A percentile compares a stretch with the other conserved stretches of the same genome.
Conservation (phyloP, 2,113 vertebrate species). For the Dicaeum eximium region DNA sequence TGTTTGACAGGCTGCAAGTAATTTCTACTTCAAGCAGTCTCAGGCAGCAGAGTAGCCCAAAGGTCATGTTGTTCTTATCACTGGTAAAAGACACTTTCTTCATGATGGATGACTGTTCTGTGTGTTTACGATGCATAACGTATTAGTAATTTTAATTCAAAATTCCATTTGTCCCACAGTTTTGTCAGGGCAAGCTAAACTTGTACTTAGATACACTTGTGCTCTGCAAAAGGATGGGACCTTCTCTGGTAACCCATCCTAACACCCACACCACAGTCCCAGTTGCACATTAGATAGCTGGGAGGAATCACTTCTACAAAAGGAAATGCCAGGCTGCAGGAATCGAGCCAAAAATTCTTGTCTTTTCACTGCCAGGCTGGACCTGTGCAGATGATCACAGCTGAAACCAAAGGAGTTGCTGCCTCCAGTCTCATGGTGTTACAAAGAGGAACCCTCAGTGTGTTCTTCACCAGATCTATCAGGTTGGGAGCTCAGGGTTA, state of each 20-base stretch:
- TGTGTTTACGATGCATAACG: background rate
- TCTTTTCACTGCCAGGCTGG: background rate
- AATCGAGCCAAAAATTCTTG: background rate
- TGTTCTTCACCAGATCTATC: background rate
- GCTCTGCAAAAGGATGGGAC: background rate
- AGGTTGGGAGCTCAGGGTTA: background rate
- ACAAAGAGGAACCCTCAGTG: background rate
- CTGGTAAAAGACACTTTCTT: background rate
- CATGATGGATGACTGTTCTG: background rate
- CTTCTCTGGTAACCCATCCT: background rate
- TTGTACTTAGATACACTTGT: background rate
- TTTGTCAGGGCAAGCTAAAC: background rate
- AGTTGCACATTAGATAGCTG: background rate
- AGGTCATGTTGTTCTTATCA: constrained; percentile 8
- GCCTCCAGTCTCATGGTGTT: background rate
- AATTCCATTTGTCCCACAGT: background rate
- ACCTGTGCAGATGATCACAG: background rate
- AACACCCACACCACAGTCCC: background rate
- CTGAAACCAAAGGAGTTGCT: background rate
- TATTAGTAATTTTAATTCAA: background rate
- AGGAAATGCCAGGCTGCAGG: background rate
- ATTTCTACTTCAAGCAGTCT: constrained; percentile 38
- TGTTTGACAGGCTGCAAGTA: constrained; percentile 30
- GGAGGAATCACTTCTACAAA: background rate
- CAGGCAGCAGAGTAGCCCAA: constrained; percentile 12